Evolutionary conservation across 2,113 vertebrate genomes (phyloP).

Genomic region (Oncorhynchus gorbuscha): DNA sequence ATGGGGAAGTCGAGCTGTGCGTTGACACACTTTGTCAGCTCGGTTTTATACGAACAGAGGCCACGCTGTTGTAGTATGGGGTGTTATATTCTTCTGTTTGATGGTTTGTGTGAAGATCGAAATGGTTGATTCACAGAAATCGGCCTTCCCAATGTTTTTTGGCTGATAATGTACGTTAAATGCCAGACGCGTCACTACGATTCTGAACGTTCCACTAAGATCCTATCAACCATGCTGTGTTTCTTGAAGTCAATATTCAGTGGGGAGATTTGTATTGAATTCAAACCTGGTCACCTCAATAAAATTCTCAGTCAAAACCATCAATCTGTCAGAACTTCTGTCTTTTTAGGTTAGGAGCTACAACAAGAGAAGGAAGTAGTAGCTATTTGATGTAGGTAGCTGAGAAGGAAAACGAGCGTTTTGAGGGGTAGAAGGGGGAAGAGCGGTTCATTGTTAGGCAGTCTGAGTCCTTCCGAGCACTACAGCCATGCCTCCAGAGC

Average conservation of each 20-base stretch:
- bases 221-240: too few species aligned
- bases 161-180: not conserved
- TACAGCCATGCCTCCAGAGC: conserved; percentile 25
- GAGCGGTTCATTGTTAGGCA: conserved; percentile 5
- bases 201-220: not conserved
- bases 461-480: too few species aligned
- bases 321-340: too few species aligned
- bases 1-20: not conserved
- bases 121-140: not conserved
- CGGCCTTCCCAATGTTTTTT: not conserved
- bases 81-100: not conserved
- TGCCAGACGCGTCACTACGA: not conserved
- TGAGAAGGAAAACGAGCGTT: not conserved
- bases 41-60: conserved; percentile 27
- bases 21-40: not conserved
- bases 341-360: not conserved
- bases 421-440: not conserved
- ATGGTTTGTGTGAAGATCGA: not conserved
- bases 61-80: not conserved
- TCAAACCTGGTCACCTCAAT: too few species aligned
- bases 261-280: not conserved
- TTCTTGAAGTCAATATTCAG: not conserved
- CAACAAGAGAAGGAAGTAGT: not conserved
- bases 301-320: too few species aligned
- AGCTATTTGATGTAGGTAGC: not conserved